Evolutionary conservation across 2,888 invertebrate species (phyloP).

Genomic region (Drosophila pegasa): DNA sequence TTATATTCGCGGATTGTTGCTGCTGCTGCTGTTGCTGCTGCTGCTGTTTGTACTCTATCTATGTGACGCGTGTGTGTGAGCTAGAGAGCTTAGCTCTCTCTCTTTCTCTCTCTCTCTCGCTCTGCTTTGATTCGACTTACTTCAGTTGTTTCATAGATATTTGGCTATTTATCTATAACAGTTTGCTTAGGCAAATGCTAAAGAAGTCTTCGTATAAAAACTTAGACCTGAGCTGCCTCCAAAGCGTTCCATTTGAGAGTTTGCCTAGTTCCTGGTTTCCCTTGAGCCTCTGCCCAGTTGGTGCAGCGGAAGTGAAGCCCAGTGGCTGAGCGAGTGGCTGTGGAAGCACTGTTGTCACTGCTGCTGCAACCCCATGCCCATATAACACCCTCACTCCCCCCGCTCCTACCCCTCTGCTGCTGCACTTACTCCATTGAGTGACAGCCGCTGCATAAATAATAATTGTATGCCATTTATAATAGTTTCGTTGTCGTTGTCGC

Average conservation of each 20-base stretch:
- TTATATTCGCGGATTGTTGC: constrained; percentile 49
- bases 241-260: background rate
- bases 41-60: constrained; percentile 39
- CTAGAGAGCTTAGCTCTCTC: constrained; percentile 6
- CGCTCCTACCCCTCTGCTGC: background rate
- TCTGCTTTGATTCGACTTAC: constrained; percentile 6
- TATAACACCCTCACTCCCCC: background rate
- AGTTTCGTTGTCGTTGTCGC: constrained; percentile 49
- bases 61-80: constrained; percentile 25
- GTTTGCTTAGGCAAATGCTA: too few relatives aligned
- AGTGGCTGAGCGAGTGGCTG: constrained; percentile 38
- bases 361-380: constrained; percentile 3
- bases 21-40: constrained; percentile 9
- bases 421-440: constrained; percentile 46
- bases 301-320: constrained; percentile 49
- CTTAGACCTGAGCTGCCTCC: background rate
- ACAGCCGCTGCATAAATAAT: constrained; percentile 69
- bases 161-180: background rate
- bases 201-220: too few relatives aligned
- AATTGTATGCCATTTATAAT: constrained; percentile 70
- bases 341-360: constrained; percentile 20
- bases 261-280: constrained; percentile 16
- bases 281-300: background rate
- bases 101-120: too few relatives aligned
- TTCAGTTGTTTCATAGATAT: background rate